Percentiles rank a stretch among this genome's conserved stretches.
Evolutionary conservation across 1,140 invertebrate species (phyloP).

Genomic region (Drosophila watanabei): DNA sequence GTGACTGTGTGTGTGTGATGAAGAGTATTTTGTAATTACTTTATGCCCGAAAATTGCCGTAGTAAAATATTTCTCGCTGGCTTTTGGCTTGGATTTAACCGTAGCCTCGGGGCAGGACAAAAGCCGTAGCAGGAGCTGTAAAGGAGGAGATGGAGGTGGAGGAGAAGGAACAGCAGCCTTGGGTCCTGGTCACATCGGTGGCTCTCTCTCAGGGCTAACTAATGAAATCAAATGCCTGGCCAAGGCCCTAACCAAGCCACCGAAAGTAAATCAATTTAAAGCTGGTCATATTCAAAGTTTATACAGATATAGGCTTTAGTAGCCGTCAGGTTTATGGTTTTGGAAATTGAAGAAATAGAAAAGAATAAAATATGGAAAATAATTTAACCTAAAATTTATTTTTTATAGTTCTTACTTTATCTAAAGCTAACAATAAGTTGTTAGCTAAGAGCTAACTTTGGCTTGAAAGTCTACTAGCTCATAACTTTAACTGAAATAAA

Average conservation of each 20-base stretch:
- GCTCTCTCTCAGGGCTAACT: constrained; percentile 45
- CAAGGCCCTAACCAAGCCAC: constrained; percentile 45
- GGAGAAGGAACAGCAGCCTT: not conserved
- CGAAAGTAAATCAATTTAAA: constrained; percentile 38
- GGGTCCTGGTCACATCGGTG: constrained; percentile 5
- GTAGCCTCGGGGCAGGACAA: constrained; percentile 22
- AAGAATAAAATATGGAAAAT: no score
- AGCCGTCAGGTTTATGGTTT: not conserved
- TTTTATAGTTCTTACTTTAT: no score
- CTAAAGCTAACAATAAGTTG: no score
- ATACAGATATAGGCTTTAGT: no score
- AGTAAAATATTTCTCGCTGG: constrained; percentile 72
- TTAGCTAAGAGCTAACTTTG: no score
- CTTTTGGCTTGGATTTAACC: constrained; percentile 57
- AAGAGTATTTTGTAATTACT: constrained; percentile 81
- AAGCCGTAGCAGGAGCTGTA: not conserved
- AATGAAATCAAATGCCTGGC: constrained; percentile 71
- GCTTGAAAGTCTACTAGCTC: no score
- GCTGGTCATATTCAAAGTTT: constrained; percentile 1
- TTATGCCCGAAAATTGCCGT: constrained; percentile 80
- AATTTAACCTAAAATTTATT: no score
- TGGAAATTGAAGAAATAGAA: no score
- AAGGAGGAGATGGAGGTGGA: not conserved
- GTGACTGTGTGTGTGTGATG: constrained; percentile 32
- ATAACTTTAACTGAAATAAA: no score